Evolutionary conservation across 2,888 invertebrate genomes (phyloP).

Genomic region (Bibio marci): DNA sequence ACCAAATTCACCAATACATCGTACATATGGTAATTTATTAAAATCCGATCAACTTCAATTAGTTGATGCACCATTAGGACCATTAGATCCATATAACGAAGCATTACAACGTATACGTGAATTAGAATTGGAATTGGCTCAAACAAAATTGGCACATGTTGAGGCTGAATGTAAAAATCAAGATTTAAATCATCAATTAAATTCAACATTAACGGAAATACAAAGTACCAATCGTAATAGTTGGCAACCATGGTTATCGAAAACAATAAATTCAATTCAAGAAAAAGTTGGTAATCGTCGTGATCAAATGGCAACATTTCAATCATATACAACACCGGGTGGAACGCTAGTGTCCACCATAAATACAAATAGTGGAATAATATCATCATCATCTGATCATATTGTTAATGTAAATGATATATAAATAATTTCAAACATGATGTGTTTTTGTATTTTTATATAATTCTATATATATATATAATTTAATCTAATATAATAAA

Average conservation of each 20-base stretch:
- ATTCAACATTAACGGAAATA: constrained; percentile 62
- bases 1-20: constrained; percentile 11
- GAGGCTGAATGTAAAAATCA: constrained; percentile 94
- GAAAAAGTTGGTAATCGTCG: constrained; percentile 25
- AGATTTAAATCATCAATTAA: constrained; percentile 80
- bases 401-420: background rate
- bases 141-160: constrained; percentile 91
- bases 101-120: constrained; percentile 52
- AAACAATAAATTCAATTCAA: constrained; percentile 48
- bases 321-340: constrained; percentile 18
- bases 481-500: no score
- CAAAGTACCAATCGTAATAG: constrained; percentile 32
- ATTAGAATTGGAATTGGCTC: constrained; percentile 87
- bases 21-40: constrained; percentile 4
- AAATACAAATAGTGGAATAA: background rate
- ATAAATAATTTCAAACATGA: background rate
- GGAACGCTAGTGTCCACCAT: background rate
- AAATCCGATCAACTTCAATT: constrained; percentile 1
- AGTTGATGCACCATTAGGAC: constrained; percentile 18
- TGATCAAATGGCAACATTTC: constrained; percentile 22
- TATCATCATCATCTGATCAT: background rate
- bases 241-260: constrained; percentile 90
- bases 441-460: background rate
- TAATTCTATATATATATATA: background rate
- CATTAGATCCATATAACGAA: constrained; percentile 24